Evolutionary conservation across 2,888 invertebrate species (phyloP), one percentile per base, ranked within the genome.

Genomic region (Cactoblastis cactorum): DNA sequence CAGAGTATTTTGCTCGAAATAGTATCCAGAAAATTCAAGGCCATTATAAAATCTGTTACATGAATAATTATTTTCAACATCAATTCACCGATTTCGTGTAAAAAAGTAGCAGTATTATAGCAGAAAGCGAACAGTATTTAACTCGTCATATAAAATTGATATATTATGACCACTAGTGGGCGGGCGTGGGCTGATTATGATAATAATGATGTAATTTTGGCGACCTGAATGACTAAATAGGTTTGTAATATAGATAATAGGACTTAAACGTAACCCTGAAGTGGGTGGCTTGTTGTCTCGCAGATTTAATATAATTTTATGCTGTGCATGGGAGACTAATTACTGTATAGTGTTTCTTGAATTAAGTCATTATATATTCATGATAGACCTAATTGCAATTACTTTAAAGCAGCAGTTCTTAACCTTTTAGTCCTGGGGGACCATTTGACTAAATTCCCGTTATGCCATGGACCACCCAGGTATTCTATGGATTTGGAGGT

Each of bases 191-290:
- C 24, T 43, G 12, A 28, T 43, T 43, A 28, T 14, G 28, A 43
- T 43, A 43, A 28, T 43, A 43, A 43, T 24, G 14, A 43, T 43
- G 41, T 43, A 43, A 12, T 41, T 43, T 11, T 43, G n/a, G 24
- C 12, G 28, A 43, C 41, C 41, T 9, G 11, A 43, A 43, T 43
- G 41, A 43, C 24, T 43, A 43, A 24, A 43, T 12, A 24, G 41
- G 12, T 6, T 22, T 6, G 8, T 8, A 39, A 39, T 19, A 24
- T 28, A 24, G 24, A 4, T 24, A 43, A 28, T 43, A 43, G 6
- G 8, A 12, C 28, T 24, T 14, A n/a, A 43, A 41, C 14, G 8
- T 43, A 43, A 43, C 41, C 41, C 24, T 14, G 41, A 14, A 24
- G 41, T 43, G 15, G 41, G 38, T 39, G 38, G 38, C 38, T 18